These are phyloP conservation scores for Eospalax fontanierii DNA, from an alignment of 2,797 vertebrate species.

Conservation along the genomic window DNA sequence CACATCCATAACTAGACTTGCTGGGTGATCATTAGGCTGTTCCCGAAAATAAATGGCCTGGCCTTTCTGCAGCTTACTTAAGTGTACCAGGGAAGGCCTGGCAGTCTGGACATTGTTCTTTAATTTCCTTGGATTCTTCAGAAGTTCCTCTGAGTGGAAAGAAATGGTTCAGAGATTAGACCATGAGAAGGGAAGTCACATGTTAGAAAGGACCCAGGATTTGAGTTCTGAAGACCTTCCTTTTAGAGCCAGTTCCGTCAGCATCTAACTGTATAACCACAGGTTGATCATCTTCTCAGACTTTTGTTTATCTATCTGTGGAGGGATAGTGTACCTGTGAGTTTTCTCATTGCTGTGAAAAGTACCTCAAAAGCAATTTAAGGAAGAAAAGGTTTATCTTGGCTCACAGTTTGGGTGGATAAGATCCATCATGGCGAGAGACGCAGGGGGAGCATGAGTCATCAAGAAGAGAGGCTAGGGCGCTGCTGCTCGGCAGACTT, in stretches of 20 bases:
- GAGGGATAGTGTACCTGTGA: too few relatives aligned
- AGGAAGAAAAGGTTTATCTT: neutral
- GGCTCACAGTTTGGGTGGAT: neutral
- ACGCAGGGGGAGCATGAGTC: neutral
- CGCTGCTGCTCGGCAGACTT: neutral
- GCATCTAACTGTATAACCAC: too few relatives aligned
- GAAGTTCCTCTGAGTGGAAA: conserved; percentile 82
- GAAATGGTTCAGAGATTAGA: conserved; percentile 32
- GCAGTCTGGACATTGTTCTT: conserved; percentile 88
- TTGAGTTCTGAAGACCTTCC: neutral
- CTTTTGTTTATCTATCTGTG: neutral
- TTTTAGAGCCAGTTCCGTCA: neutral
- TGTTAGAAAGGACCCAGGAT: neutral
- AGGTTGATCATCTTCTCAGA: neutral
- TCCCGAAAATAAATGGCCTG: conserved; percentile 91
- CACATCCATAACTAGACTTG: conserved; percentile 91
- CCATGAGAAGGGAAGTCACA: neutral
- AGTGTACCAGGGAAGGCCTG: conserved; percentile 87
- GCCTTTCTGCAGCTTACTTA: conserved; percentile 88
- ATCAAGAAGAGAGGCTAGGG: neutral
- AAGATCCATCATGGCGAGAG: neutral
- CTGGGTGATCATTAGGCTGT: conserved; percentile 92
- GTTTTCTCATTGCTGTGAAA: neutral
- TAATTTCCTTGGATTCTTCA: conserved; percentile 85
- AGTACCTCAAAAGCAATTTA: neutral